Base-by-base conservation (phyloP, 2,113 vertebrate species). In the Neolamprologus sp. region DNA sequence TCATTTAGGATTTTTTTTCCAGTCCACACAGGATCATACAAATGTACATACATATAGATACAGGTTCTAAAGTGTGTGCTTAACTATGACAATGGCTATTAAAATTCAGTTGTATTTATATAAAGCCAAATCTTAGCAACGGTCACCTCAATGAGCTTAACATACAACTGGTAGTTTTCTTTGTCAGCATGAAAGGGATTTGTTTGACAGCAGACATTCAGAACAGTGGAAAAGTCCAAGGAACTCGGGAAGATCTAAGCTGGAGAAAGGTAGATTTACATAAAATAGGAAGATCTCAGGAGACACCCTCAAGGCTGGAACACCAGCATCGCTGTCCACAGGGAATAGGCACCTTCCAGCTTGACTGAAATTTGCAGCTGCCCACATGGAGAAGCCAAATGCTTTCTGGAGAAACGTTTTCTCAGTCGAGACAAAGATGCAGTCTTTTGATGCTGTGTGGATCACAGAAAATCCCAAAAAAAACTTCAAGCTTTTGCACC, bases 291-390 rank as follows among this genome's bases (percentile, higher is more conserved):
- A 35, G 30, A n/a, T 63, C 30, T n/a, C 60, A 2, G 17, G 60
- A 65, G 30, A 65, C 33, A 3, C 60, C 30, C 17, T n/a, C 30
- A 35, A 37, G 1, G 30, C 60, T 65, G 33, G 60, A 5, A 12
- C 60, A 3, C 60, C 30, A 65, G 30, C 30, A 35, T 37, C 4
- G 4, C 30, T 65, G 30, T n/a, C 33, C 60, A 5, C 60, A 65
- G 60, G 19, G 30, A 65, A 5, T 35, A 7, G 0, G 60, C 60
- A 13, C 19, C 7, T 65, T 65, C 60, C 19, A 37, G 33, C 60
- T 21, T 65, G 60, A 65, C 60, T 65, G 60, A 37, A 65, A 21
- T 65, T 65, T 65, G 11, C 60, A 65, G 19, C 19, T 65, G 60
- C 10, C 10, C 19, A 37, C 60, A 21, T 8, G 7, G 33, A 65